Conservation (phyloP, 2,888 invertebrate genomes). For the Prosopocoilus inquinatus region DNA sequence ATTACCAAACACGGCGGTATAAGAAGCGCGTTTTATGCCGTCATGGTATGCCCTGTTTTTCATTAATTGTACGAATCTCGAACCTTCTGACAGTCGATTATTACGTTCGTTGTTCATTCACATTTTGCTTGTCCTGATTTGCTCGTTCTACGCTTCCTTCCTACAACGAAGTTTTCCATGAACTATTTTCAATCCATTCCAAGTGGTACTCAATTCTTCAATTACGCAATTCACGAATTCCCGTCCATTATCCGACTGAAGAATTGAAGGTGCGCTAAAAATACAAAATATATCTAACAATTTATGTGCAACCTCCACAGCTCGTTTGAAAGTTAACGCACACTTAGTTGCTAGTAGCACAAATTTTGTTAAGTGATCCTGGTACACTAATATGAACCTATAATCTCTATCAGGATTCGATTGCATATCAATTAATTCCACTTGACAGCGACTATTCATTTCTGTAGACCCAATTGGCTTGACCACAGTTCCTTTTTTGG, state of each 20-base stretch:
- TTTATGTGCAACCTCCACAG: slow-evolving; percentile 11
- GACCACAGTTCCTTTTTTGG: slow-evolving; percentile 6
- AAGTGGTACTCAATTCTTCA: no score
- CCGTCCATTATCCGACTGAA: slow-evolving; percentile 37
- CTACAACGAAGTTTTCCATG: slow-evolving; percentile 45
- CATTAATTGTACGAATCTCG: no score
- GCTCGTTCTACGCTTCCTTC: no score
- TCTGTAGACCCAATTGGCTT: slow-evolving; percentile 3
- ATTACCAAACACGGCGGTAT: no score
- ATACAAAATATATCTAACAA: neutral
- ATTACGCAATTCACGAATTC: slow-evolving; percentile 38
- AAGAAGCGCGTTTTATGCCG: no score
- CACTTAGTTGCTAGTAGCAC: neutral
- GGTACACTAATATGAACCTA: slow-evolving; percentile 40
- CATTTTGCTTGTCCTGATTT: no score
- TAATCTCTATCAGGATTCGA: slow-evolving; percentile 33
- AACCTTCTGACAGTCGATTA: no score
- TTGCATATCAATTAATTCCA: slow-evolving; percentile 41
- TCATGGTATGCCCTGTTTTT: no score
- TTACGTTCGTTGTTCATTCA: no score
- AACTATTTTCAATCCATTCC: no score
- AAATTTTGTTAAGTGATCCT: slow-evolving; percentile 9
- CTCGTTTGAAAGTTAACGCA: slow-evolving; percentile 8
- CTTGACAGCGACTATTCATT: slow-evolving; percentile 39
- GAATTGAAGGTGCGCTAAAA: slow-evolving; percentile 1